Base-by-base conservation (phyloP, 2,113 vertebrate species). In the Corythornis vintsioides region DNA sequence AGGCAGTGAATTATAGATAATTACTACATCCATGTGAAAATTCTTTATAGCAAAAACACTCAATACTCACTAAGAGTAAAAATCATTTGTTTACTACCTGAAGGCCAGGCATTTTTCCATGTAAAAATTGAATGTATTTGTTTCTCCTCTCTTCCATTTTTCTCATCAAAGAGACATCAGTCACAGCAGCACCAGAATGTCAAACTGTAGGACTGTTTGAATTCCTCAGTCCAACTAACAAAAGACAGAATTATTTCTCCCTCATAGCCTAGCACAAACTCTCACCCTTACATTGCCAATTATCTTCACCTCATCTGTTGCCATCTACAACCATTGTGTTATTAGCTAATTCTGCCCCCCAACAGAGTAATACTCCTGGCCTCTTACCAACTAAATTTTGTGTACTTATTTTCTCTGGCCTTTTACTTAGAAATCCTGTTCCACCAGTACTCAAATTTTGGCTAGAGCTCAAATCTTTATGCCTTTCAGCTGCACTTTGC, bases 381-480 rank as follows among this genome's bases (percentile, higher is more conserved):
- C 14, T 57, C 63, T 15, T 59, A 50, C 22, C 59, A 91, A 42
- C 35, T 76, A 59, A 19, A 43, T 28, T 83, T 25, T 45, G 24
- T 18, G 11, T 50, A 26, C 38, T 76, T 85, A 13, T 79, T 59
- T 87, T 89, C 42, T 80, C 55, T 50, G 13, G 55, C 25, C 35
- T 84, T 90, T 65, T 81, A 75, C 45, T 60, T 22, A 65, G 55
- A 94, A 91, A 94, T 79, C 66, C 55, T 85, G 66, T 85, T 79
- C 84, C 33, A 73, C 78, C n/a, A 66, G n/a, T 75, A 91, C 21
- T 76, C 78, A 91, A 70, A 83, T 19, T 73, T 76, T 83, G 89
- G 84, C 91, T 70, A 50, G 50, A 91, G 38, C 59, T 85, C 91
- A 96, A 92, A 89, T 72, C 21, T 75, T 89, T 20, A 72, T 26